A percentile compares a stretch with the other conserved stretches of the same genome.
phyloP scores from a whole-genome alignment of 2,888 invertebrate genomes.

The Mellilla xanthometata region DNA sequence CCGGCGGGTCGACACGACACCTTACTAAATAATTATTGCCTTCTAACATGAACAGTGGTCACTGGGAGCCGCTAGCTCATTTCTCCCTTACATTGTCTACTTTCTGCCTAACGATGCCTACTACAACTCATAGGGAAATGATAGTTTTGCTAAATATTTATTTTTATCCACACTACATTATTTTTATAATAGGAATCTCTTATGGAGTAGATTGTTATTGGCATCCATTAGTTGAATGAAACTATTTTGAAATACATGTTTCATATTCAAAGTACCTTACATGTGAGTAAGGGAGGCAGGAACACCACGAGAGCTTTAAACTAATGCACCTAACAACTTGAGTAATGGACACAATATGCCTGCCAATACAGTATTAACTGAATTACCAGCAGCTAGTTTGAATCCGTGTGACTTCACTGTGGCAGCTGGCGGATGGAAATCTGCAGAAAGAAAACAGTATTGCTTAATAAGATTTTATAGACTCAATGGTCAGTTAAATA shows the following conservation, averaged over 20 bases:
- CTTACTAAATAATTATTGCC: constrained; percentile 26
- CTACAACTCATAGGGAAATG: constrained; percentile 1
- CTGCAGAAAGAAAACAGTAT: constrained; percentile 51
- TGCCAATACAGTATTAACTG: constrained; percentile 63
- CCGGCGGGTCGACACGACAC: constrained; percentile 18
- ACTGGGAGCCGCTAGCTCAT: no score
- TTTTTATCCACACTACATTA: constrained; percentile 6
- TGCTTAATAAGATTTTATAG: no score
- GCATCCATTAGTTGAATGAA: constrained; percentile 1
- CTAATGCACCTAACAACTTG: constrained; percentile 72
- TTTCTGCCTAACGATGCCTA: constrained; percentile 2
- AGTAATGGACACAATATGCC: constrained; percentile 67
- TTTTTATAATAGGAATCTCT: constrained; percentile 1
- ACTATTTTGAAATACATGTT: neutral
- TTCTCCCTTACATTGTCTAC: no score
- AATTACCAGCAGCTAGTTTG: constrained; percentile 74
- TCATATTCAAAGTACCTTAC: neutral
- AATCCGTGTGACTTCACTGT: constrained; percentile 62
- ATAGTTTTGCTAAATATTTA: neutral
- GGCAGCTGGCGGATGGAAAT: constrained; percentile 59
- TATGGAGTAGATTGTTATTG: neutral
- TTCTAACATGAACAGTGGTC: no score
- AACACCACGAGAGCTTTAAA: constrained; percentile 46
- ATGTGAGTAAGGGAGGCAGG: constrained; percentile 15
- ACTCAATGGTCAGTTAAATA: no score